A percentile compares a stretch with the other conserved stretches of the same genome.
phyloP scores from a whole-genome alignment of 2,113 vertebrate species.

The Zootoca vivipara region DNA sequence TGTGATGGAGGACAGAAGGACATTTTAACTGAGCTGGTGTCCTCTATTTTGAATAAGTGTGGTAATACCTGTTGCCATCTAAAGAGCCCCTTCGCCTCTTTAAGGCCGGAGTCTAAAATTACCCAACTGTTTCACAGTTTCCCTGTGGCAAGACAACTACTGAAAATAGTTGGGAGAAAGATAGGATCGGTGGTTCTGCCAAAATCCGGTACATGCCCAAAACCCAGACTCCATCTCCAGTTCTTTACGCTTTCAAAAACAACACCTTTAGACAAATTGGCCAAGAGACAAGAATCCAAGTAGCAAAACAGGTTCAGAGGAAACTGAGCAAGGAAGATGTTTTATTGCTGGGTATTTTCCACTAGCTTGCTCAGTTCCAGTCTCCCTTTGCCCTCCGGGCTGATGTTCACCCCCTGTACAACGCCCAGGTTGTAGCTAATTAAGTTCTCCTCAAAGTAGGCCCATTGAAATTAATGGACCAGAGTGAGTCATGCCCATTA shows the following conservation, averaged over 20 bases:
- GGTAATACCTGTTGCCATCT: too few relatives aligned
- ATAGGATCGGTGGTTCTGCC: not conserved
- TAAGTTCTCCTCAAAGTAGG: too few relatives aligned
- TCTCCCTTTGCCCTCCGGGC: not conserved
- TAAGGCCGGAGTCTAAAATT: too few relatives aligned
- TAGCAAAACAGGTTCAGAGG: constrained; percentile 7
- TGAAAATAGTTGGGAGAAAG: not conserved
- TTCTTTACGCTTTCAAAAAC: not conserved
- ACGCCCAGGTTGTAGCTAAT: too few relatives aligned
- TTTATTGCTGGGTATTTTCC: constrained; percentile 9
- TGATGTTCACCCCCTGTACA: not conserved
- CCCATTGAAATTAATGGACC: too few relatives aligned
- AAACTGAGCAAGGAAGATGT: not conserved
- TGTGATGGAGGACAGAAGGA: too few relatives aligned
- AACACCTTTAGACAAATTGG: not conserved
- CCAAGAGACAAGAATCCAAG: not conserved
- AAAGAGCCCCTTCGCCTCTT: too few relatives aligned
- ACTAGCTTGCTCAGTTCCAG: not conserved
- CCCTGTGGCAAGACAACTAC: too few relatives aligned
- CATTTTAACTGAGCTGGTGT: too few relatives aligned
- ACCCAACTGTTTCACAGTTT: too few relatives aligned
- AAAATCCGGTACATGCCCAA: not conserved
- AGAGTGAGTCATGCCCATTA: too few relatives aligned
- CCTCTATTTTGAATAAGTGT: too few relatives aligned
- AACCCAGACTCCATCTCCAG: not conserved